These are phyloP conservation scores for Beris chalybata DNA, from an alignment of 2,888 invertebrate species.

Conservation along the genomic window DNA sequence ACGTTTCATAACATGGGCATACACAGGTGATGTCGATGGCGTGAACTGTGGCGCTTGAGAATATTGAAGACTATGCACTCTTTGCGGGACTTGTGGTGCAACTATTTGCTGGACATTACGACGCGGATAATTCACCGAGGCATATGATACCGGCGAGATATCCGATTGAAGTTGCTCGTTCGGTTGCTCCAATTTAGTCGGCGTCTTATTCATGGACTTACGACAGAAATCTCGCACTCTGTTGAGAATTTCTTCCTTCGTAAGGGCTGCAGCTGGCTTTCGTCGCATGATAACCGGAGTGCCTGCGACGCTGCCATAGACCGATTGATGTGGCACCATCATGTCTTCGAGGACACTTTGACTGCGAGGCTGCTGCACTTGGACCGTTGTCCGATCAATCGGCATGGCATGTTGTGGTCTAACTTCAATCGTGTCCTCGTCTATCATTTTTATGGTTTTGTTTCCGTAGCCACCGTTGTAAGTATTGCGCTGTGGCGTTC, in stretches of 20 bases:
- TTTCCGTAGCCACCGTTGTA: conserved; percentile 46
- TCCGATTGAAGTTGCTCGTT: conserved; percentile 44
- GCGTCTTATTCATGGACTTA: conserved; percentile 51
- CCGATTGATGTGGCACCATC: conserved; percentile 45
- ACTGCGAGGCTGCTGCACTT: conserved; percentile 45
- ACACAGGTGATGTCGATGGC: conserved; percentile 47
- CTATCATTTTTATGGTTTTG: conserved; percentile 48
- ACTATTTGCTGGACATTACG: conserved; percentile 41
- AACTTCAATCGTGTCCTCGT: conserved; percentile 42
- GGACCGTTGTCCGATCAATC: conserved; percentile 27
- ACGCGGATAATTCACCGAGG: conserved; percentile 49
- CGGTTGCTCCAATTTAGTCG: conserved; percentile 42
- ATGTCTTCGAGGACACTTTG: conserved; percentile 53
- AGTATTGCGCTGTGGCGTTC: conserved; percentile 52
- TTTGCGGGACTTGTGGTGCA: conserved; percentile 52
- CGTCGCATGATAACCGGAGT: conserved; percentile 41
- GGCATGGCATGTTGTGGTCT: conserved; percentile 1
- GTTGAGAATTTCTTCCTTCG: conserved; percentile 53
- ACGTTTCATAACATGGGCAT: conserved; percentile 53
- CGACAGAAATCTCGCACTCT: conserved; percentile 55
- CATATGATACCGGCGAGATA: conserved; percentile 53
- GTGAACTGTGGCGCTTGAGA: conserved; percentile 12
- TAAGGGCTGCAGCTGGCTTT: conserved; percentile 45
- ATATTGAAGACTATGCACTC: conserved; percentile 49
- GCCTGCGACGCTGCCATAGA: conserved; percentile 42